A percentile compares a stretch with the other conserved stretches of the same genome.
Evolutionary conservation across 2,113 vertebrate genomes (phyloP).

Genomic region (Thunnus thynnus): DNA sequence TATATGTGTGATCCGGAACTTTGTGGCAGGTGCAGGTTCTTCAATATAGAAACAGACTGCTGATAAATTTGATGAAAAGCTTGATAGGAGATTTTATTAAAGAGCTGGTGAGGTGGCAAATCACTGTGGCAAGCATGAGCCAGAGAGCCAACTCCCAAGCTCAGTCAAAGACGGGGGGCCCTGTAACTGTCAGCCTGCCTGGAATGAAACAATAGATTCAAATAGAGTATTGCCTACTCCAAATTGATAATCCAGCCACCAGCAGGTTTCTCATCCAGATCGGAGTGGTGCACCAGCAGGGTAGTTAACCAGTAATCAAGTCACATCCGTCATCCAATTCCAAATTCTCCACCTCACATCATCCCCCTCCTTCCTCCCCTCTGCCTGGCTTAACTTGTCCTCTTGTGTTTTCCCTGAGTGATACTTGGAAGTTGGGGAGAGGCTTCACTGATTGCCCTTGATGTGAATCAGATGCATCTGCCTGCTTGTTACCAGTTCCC

Average conservation of each 20-base stretch:
- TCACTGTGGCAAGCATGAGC: conserved; percentile 31
- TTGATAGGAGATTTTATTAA: conserved; percentile 49
- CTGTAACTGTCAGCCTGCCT: conserved; percentile 37
- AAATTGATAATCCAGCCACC: conserved; percentile 70
- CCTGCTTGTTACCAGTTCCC: conserved; percentile 57
- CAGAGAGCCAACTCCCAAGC: conserved; percentile 19
- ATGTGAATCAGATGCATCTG: conserved; percentile 73
- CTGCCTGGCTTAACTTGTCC: conserved; percentile 56
- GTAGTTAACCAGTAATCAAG: conserved; percentile 78
- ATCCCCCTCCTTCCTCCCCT: neutral
- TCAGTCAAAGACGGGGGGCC: conserved; percentile 18
- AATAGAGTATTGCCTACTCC: conserved; percentile 59
- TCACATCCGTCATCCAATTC: conserved; percentile 79
- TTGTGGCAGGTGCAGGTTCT: conserved; percentile 18
- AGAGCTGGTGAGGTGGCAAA: conserved; percentile 46
- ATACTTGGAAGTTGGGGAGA: conserved; percentile 68
- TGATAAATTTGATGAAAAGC: conserved; percentile 44
- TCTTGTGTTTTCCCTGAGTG: conserved; percentile 65
- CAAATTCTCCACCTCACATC: conserved; percentile 62
- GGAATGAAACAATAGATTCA: conserved; percentile 67
- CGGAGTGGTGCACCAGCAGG: conserved; percentile 65
- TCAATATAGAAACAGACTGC: conserved; percentile 15
- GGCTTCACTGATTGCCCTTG: conserved; percentile 70
- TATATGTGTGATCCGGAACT: neutral
- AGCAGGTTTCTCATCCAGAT: conserved; percentile 61